A percentile compares a stretch with the other conserved stretches of the same genome.
Conservation (phyloP, 2,797 vertebrate species). For the Taeniopygia guttata region DNA sequence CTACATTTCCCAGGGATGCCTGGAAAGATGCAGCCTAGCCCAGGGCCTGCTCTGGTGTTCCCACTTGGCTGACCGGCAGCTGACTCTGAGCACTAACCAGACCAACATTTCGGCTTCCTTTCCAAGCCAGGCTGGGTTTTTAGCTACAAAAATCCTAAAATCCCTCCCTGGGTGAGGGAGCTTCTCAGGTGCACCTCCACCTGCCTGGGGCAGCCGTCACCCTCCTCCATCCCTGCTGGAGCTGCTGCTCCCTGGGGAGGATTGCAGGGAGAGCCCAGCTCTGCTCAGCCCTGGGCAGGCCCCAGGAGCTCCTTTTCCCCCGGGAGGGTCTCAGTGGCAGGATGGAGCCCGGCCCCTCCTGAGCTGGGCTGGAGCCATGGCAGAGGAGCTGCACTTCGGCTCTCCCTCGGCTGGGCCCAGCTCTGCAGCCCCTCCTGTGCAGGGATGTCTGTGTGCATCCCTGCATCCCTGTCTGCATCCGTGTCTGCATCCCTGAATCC, state of each 20-base stretch:
- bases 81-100: rapidly evolving
- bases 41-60: rapidly evolving
- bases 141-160: background rate
- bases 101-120: rapidly evolving
- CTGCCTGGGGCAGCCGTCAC: rapidly evolving
- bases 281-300: background rate
- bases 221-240: background rate
- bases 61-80: background rate
- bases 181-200: rapidly evolving
- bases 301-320: background rate
- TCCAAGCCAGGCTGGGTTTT: background rate
- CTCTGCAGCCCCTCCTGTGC: background rate
- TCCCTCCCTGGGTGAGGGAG: background rate
- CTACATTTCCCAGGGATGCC: background rate
- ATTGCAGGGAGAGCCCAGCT: background rate
- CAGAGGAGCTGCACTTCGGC: background rate
- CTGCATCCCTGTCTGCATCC: background rate
- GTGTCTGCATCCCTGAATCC: background rate
- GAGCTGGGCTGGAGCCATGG: background rate
- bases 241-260: background rate
- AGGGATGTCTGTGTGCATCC: background rate
- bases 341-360: background rate
- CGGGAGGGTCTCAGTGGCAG: rapidly evolving
- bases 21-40: rapidly evolving
- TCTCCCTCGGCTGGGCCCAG: background rate